Conservation (phyloP, 2,113 vertebrate species). For the Salminus brasiliensis region DNA sequence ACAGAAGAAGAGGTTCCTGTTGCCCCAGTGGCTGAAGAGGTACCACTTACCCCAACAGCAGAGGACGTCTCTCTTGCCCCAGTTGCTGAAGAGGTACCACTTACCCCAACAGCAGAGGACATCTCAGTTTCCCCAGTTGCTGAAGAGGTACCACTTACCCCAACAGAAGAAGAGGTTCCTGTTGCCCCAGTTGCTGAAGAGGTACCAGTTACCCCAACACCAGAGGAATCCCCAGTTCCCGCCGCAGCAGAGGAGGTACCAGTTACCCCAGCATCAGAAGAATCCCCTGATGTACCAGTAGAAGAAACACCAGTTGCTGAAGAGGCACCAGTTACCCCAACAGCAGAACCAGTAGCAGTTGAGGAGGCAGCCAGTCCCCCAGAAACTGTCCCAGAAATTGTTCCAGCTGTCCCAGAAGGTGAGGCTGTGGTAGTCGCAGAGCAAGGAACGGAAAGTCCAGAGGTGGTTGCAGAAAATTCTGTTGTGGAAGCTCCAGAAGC, state of each 20-base stretch:
- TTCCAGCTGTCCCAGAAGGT: background rate
- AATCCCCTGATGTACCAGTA: background rate
- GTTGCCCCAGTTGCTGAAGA: conserved; percentile 15
- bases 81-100: background rate
- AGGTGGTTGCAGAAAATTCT: conserved; percentile 11
- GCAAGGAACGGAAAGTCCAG: conserved; percentile 2
- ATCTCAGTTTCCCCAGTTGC: background rate
- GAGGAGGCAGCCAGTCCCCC: background rate
- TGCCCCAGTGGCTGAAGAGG: background rate
- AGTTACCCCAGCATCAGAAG: background rate
- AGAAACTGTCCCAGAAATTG: background rate
- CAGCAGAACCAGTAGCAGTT: background rate
- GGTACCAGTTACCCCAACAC: background rate
- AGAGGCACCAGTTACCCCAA: background rate
- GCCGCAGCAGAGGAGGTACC: background rate
- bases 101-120: background rate
- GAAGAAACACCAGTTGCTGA: background rate
- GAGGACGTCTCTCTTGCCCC: background rate
- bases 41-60: background rate
- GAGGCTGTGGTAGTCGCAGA: background rate
- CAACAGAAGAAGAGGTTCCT: background rate
- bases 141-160: background rate
- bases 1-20: conserved; percentile 15
- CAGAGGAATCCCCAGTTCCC: background rate
- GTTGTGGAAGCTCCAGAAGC: background rate